Percentiles rank a stretch among this genome's conserved stretches.
Evolutionary conservation across 1,140 invertebrate genomes (phyloP).

Genomic region (Calephelis virginiensis): DNA sequence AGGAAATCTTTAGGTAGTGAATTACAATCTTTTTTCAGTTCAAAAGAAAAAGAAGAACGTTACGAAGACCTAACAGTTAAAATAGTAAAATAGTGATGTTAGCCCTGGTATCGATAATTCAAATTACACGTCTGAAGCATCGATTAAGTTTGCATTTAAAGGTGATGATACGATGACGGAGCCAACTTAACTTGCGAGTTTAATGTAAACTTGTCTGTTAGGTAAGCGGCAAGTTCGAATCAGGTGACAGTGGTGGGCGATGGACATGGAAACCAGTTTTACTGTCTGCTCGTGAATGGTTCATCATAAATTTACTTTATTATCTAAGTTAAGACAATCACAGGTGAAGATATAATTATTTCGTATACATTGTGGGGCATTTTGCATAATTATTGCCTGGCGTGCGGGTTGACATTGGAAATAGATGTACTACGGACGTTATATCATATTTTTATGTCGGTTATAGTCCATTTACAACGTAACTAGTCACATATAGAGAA

Average conservation of each 20-base stretch:
- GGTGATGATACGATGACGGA: constrained; percentile 1
- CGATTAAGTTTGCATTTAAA: background rate
- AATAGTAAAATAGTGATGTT: too few species aligned
- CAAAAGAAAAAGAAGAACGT: too few species aligned
- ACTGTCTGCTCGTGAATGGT: background rate
- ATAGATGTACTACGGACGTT: background rate
- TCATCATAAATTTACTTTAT: constrained; percentile 4
- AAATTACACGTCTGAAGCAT: too few species aligned
- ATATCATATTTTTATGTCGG: background rate
- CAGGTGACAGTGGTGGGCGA: constrained; percentile 15
- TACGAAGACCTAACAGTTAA: too few species aligned
- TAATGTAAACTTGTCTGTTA: constrained; percentile 12
- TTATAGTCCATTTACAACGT: too few species aligned
- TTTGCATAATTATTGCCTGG: constrained; percentile 7
- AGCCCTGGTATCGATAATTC: too few species aligned
- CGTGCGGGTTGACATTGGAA: constrained; percentile 2
- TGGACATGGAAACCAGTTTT: background rate
- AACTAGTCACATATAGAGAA: too few species aligned
- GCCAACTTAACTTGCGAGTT: background rate
- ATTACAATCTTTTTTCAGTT: too few species aligned
- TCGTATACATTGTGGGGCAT: background rate
- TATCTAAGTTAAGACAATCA: constrained; percentile 4
- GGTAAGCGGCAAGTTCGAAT: background rate
- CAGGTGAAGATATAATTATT: background rate
- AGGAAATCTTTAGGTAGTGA: too few species aligned